phyloP scores from a whole-genome alignment of 2,888 invertebrate genomes.

The Phyllotreta striolata region DNA sequence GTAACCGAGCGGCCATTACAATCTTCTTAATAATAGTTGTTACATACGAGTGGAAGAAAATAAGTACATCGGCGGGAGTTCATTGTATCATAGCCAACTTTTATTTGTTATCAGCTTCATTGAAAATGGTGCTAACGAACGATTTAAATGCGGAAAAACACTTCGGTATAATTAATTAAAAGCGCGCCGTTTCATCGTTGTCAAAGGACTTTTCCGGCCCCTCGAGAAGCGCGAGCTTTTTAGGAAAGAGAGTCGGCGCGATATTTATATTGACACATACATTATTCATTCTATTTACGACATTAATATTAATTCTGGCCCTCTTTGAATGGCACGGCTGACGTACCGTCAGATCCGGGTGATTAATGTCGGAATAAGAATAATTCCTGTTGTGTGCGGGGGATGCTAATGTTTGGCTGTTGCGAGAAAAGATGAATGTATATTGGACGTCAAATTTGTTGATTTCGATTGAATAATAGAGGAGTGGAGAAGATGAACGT shows the following conservation, averaged over 20 bases:
- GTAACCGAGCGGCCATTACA: conserved; percentile 57
- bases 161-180: conserved; percentile 11
- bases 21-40: conserved; percentile 57
- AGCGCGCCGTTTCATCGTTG: conserved; percentile 7
- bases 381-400: conserved; percentile 19
- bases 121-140: conserved; percentile 29
- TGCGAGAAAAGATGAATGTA: conserved; percentile 8
- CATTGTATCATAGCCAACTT: conserved; percentile 48
- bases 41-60: conserved; percentile 43
- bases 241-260: conserved; percentile 11
- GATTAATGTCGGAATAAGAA: conserved; percentile 36
- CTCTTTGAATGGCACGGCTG: conserved; percentile 37
- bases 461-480: too few species aligned
- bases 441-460: too few species aligned
- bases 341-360: conserved; percentile 35
- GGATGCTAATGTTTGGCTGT: conserved; percentile 10
- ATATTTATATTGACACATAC: conserved; percentile 45
- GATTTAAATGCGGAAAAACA: not conserved
- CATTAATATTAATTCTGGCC: conserved; percentile 42
- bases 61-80: conserved; percentile 49
- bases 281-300: conserved; percentile 46
- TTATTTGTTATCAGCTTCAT: conserved; percentile 41
- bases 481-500: too few species aligned
- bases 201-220: conserved; percentile 11
- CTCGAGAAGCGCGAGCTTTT: conserved; percentile 1